These are phyloP conservation scores for Halyomorpha halys DNA, from an alignment of 1,140 invertebrate species.

Conservation along the genomic window DNA sequence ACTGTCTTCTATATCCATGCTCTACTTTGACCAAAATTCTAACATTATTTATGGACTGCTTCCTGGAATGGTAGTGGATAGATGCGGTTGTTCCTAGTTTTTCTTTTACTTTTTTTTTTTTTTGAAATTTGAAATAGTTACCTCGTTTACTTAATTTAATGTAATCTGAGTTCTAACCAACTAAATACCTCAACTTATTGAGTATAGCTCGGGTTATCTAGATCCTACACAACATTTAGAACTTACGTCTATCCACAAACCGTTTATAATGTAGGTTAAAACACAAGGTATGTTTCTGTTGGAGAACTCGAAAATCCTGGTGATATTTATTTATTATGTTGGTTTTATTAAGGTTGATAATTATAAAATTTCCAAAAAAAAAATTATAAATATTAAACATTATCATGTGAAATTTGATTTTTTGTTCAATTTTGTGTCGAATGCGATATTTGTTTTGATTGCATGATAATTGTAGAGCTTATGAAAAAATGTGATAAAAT, in stretches of 20 bases:
- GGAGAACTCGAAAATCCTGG: too few species aligned
- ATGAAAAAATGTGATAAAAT: conserved; percentile 9
- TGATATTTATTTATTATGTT: too few species aligned
- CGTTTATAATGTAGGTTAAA: not conserved
- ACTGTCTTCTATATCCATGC: conserved; percentile 80
- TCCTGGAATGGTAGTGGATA: conserved; percentile 86
- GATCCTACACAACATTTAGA: not conserved
- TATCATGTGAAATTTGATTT: too few species aligned
- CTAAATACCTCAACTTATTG: not conserved
- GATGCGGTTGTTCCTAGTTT: conserved; percentile 78
- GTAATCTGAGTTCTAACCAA: too few species aligned
- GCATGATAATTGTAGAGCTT: not conserved
- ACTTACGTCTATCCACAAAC: not conserved
- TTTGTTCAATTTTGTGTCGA: too few species aligned
- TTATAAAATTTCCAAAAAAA: too few species aligned
- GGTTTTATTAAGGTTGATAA: too few species aligned
- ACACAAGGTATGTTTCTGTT: not conserved
- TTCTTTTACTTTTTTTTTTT: not conserved
- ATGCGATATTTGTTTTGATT: too few species aligned
- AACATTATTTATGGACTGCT: conserved; percentile 81
- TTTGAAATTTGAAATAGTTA: conserved; percentile 3
- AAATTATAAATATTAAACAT: too few species aligned
- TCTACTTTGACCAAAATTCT: conserved; percentile 81
- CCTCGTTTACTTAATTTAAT: conserved; percentile 1
- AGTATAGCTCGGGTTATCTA: not conserved